phyloP scores from a whole-genome alignment of 2,797 vertebrate genomes.

The Mareca penelope region DNA sequence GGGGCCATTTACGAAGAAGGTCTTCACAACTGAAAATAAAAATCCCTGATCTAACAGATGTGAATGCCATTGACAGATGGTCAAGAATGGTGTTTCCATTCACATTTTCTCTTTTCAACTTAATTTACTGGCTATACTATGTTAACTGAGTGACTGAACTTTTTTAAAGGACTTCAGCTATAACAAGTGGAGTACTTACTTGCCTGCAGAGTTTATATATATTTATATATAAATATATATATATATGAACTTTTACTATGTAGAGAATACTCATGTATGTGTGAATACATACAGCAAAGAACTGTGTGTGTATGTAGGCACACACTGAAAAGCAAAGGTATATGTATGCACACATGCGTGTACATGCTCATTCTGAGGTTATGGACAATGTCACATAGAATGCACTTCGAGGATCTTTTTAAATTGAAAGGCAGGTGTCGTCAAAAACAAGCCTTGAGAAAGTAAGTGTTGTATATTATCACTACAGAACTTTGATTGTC shows the following conservation, averaged over 20 bases:
- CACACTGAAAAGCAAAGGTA: conserved; percentile 48
- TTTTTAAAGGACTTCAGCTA: conserved; percentile 83
- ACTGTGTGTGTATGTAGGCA: conserved; percentile 70
- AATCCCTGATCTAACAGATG: conserved; percentile 98
- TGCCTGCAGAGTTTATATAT: conserved; percentile 84
- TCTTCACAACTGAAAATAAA: conserved; percentile 98
- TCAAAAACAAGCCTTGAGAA: conserved; percentile 77
- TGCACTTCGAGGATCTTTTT: conserved; percentile 72
- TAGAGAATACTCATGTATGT: conserved; percentile 78
- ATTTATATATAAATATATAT: conserved; percentile 74
- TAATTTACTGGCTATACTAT: conserved; percentile 99
- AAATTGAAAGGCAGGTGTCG: conserved; percentile 70
- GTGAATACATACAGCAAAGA: conserved; percentile 75
- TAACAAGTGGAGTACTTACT: conserved; percentile 79
- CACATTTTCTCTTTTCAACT: conserved; percentile 96
- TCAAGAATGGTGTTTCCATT: conserved; percentile 97
- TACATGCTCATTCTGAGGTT: conserved; percentile 70
- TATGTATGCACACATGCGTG: conserved; percentile 74
- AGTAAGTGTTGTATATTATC: conserved; percentile 69
- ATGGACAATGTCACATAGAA: conserved; percentile 75
- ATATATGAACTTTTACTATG: conserved; percentile 79
- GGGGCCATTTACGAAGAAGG: conserved; percentile 89
- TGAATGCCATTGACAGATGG: conserved; percentile 97
- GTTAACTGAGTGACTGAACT: conserved; percentile 89
- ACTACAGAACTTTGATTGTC: conserved; percentile 62